Base-by-base conservation (phyloP, 2,113 vertebrate species). In the Crotalus tigris region DNA sequence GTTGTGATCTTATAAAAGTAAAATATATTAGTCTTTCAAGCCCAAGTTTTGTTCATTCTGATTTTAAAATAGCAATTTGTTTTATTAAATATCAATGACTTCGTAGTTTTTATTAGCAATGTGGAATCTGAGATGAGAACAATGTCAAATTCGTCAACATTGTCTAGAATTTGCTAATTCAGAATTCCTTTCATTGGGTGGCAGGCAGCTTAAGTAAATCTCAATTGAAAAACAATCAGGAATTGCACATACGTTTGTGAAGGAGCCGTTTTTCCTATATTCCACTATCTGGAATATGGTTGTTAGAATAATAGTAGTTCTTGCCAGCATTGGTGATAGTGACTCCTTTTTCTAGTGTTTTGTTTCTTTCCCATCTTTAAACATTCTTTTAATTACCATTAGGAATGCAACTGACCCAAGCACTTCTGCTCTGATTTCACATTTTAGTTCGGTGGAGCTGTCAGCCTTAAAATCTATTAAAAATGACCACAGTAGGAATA, bases 31-130 rank as follows among this genome's bases (percentile, higher is more conserved):
- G 1, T 59, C 95, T 97, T 96, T 98, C 96, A 97, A 97, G 97
- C 97, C 97, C 97, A 97, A 94, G 93, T 94, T 97, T 94, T 97
- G 93, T 95, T 90, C 93, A 39, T 93, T 95, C 96, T 96, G 96
- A 96, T 98, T 97, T 95, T 96, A 93, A 90, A 93, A 96, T 96
- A 96, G 95, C 95, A 91, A 95, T 97, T 97, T 95, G 95, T 96
- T 97, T 97, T 96, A 97, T 97, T 97, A 96, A 95, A 96, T 97
- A 94, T 97, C 96, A 97, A 95, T 97, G 95, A 96, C 96, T 96
- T 94, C 95, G 94, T 93, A 97, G 97, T 96, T 96, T 97, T 98
- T 97, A 97, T 98, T 98, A 97, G 96, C 96, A 97, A 97, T 97
- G 97, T 0, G 92, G 93, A 92, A 59, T 92, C 92, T 94, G 95